Evolutionary conservation across 2,113 vertebrate species (phyloP).

Genomic region (Fulmarus glacialis): DNA sequence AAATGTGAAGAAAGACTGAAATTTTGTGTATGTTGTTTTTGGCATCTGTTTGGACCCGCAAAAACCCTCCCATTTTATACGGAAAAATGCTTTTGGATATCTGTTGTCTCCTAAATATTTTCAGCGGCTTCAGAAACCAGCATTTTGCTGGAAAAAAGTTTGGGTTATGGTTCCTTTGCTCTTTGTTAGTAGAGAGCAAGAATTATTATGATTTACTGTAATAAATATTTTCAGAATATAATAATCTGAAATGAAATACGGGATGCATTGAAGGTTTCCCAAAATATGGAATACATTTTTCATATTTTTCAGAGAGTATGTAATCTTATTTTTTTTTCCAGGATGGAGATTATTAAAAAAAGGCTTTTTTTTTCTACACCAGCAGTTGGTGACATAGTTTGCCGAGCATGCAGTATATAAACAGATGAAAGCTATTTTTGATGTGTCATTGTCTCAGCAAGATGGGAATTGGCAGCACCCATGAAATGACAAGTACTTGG

Average conservation of each 20-base stretch:
- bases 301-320: not conserved
- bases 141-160: not conserved
- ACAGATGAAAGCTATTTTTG: conserved; percentile 68
- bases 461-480: conserved; percentile 52
- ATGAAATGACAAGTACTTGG: conserved; percentile 68
- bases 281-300: conserved; percentile 1
- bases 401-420: conserved; percentile 55
- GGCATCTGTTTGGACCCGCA: not conserved
- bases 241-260: not conserved
- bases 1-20: conserved; percentile 29
- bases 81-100: not conserved
- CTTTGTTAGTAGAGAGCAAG: not conserved
- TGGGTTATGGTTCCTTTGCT: not conserved
- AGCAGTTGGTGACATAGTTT: conserved; percentile 63
- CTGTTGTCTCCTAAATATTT: not conserved
- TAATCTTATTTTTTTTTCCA: not conserved
- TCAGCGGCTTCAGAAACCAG: not conserved
- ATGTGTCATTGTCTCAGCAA: conserved; percentile 70
- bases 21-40: conserved; percentile 7
- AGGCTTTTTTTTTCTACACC: not conserved
- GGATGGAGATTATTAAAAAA: conserved; percentile 21
- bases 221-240: conserved; percentile 8
- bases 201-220: not conserved
- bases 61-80: not conserved
- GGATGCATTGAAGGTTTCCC: not conserved